phyloP scores from a whole-genome alignment of 2,113 vertebrate genomes.

The Rhabdomys dilectus region DNA sequence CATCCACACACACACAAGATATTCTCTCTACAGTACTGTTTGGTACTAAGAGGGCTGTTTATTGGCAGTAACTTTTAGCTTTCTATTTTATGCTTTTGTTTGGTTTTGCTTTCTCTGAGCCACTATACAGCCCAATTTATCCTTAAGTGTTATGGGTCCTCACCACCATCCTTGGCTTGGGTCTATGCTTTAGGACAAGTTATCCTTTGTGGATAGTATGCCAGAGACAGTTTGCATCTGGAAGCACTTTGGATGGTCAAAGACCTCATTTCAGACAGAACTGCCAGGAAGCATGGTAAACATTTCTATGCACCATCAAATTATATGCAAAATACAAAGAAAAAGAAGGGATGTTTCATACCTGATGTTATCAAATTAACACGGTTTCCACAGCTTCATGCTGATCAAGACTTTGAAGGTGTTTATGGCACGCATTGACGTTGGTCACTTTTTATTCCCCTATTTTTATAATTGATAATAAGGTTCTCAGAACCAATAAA shows the following conservation, averaged over 20 bases:
- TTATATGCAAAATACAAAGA: background rate
- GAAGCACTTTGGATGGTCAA: background rate
- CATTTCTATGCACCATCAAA: background rate
- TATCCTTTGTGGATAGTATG: background rate
- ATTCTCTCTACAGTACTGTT: background rate
- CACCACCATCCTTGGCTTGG: too few species aligned
- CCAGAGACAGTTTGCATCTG: conserved; percentile 13
- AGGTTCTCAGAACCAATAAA: conserved; percentile 37
- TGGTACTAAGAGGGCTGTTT: background rate
- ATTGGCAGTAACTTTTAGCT: background rate
- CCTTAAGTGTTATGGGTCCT: background rate
- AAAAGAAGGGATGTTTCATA: background rate
- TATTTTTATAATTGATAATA: background rate
- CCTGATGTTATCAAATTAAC: background rate
- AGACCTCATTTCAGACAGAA: background rate
- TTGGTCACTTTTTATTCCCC: background rate
- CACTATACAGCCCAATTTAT: background rate
- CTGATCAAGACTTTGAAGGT: background rate
- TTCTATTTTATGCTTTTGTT: background rate
- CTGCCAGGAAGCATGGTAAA: background rate
- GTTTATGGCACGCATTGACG: background rate
- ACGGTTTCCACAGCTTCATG: background rate
- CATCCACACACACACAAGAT: too few species aligned
- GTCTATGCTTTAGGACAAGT: background rate
- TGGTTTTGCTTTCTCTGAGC: background rate